A percentile compares a stretch with the other conserved stretches of the same genome.
Conservation (phyloP, 2,888 invertebrate genomes). For the Heliconius erato region DNA sequence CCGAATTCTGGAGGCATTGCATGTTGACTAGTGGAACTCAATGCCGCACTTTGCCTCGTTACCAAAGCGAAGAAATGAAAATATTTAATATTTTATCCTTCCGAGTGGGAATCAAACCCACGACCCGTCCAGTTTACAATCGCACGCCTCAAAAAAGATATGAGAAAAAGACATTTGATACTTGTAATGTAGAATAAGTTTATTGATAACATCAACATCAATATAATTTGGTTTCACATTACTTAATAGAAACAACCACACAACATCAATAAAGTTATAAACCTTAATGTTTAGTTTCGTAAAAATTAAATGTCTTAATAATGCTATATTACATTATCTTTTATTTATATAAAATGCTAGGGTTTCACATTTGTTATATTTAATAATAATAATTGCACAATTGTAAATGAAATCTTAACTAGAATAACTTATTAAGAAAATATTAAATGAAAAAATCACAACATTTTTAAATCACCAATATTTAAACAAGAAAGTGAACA, state of each 20-base stretch:
- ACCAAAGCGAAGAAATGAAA: too few relatives aligned
- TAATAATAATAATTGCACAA: conserved; percentile 16
- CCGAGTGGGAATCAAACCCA: too few relatives aligned
- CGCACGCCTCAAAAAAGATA: background rate
- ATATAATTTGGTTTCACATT: conserved; percentile 30
- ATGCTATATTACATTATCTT: background rate
- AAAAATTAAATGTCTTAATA: conserved; percentile 9
- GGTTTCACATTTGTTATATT: background rate
- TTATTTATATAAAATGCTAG: conserved; percentile 14
- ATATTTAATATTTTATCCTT: too few relatives aligned
- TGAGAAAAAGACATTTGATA: background rate
- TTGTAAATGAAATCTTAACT: background rate
- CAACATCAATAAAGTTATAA: conserved; percentile 14
- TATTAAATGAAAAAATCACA: background rate
- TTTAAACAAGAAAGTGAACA: background rate
- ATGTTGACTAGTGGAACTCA: too few relatives aligned
- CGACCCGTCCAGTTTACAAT: too few relatives aligned
- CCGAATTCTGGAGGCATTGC: too few relatives aligned
- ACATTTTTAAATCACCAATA: background rate
- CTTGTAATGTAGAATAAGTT: conserved; percentile 6
- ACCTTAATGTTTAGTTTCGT: background rate
- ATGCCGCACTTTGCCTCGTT: too few relatives aligned
- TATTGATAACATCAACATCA: conserved; percentile 26
- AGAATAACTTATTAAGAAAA: background rate
- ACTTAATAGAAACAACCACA: conserved; percentile 24